Evolutionary conservation across 2,797 vertebrate genomes (phyloP).

Genomic region (Chaenodraco wilsoni): DNA sequence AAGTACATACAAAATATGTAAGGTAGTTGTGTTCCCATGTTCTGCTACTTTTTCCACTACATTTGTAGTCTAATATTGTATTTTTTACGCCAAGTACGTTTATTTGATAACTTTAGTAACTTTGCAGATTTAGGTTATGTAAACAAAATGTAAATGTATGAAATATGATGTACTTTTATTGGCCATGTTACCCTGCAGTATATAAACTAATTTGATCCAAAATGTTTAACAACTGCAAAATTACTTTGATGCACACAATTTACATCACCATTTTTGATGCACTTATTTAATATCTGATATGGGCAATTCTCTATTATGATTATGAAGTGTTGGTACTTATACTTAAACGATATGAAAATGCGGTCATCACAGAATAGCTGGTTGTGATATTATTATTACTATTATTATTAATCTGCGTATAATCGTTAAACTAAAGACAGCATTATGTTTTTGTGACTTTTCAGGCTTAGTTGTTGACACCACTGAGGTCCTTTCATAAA

Average conservation of each 20-base stretch:
- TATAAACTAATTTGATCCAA: background rate
- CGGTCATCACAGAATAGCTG: no score
- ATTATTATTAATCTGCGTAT: background rate
- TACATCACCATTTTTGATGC: background rate
- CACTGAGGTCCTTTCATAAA: slow-evolving; percentile 32
- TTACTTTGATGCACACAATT: no score
- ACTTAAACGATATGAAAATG: no score
- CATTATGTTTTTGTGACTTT: rapidly evolving
- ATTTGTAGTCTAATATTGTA: background rate
- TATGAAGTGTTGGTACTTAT: background rate
- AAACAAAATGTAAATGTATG: background rate
- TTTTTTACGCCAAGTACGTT: background rate
- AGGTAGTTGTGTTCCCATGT: background rate
- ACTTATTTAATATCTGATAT: background rate
- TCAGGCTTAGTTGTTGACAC: slow-evolving; percentile 27
- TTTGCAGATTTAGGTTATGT: background rate
- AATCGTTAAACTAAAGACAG: rapidly evolving
- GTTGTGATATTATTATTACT: background rate
- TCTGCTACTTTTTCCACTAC: background rate
- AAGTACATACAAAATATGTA: background rate
- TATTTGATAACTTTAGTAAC: background rate
- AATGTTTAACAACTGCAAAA: no score
- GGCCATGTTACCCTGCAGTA: background rate
- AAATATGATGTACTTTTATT: background rate
- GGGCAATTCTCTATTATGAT: background rate